phyloP scores from a whole-genome alignment of 2,888 invertebrate species.

The Agrochola litura region DNA sequence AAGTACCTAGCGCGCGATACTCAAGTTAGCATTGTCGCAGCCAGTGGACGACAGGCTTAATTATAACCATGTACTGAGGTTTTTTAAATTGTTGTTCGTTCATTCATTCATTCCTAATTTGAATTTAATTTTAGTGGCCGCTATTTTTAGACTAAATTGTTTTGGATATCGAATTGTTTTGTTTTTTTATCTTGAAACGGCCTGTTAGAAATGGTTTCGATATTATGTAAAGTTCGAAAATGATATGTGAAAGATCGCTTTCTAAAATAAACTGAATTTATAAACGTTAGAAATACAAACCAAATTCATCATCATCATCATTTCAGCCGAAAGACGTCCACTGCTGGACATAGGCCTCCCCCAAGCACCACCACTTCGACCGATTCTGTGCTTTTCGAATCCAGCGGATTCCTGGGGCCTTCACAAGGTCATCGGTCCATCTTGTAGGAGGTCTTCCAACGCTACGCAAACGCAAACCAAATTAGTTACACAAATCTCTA shows the following conservation, averaged over 20 bases:
- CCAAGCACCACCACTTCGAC: too few relatives aligned
- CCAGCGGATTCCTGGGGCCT: too few relatives aligned
- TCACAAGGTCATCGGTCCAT: too few relatives aligned
- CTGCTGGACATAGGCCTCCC: too few relatives aligned
- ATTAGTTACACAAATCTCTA: not conserved
- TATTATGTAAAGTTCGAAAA: not conserved
- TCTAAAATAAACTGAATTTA: not conserved
- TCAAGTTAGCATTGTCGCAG: constrained; percentile 56
- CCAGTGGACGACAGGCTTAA: constrained; percentile 52
- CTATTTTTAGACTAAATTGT: constrained; percentile 1
- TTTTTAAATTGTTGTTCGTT: constrained; percentile 42
- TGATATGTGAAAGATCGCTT: not conserved
- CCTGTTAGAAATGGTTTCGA: not conserved
- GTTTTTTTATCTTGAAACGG: not conserved
- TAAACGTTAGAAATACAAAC: not conserved
- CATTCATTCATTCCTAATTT: constrained; percentile 46
- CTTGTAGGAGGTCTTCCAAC: too few relatives aligned
- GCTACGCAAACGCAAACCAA: too few relatives aligned
- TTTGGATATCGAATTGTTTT: constrained; percentile 2
- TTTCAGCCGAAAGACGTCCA: too few relatives aligned
- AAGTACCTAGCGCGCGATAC: constrained; percentile 39
- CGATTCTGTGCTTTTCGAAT: too few relatives aligned
- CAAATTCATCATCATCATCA: too few relatives aligned
- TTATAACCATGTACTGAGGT: constrained; percentile 42
- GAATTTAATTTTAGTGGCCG: constrained; percentile 25